Conservation (phyloP, 1,140 invertebrate genomes). For the Panulirus ornatus region DNA sequence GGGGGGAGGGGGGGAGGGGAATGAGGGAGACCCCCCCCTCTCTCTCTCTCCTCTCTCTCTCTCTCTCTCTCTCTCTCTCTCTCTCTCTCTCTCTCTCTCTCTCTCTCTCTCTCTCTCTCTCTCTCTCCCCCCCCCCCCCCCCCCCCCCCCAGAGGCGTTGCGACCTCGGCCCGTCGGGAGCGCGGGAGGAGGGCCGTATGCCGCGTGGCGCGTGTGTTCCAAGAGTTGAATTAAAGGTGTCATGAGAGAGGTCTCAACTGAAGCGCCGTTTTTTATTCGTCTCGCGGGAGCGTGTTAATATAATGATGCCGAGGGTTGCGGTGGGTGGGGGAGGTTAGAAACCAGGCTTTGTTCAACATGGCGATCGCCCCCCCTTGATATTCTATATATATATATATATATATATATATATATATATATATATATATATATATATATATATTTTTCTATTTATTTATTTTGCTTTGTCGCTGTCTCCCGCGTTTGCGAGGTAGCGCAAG, state of each 20-base stretch:
- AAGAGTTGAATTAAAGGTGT: conserved; percentile 48
- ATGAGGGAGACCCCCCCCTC: too few relatives aligned
- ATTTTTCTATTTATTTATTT: neutral
- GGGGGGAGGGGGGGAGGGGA: too few relatives aligned
- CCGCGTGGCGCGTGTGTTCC: neutral
- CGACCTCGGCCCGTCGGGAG: neutral
- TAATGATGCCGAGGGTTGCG: conserved; percentile 42
- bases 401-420: neutral
- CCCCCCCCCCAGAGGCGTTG: too few relatives aligned
- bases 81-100: too few relatives aligned
- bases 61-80: too few relatives aligned
- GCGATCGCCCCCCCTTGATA: neutral
- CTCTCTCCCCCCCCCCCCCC: too few relatives aligned
- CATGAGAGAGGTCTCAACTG: conserved; percentile 31
- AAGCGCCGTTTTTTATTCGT: conserved; percentile 42
- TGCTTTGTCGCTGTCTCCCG: too few relatives aligned
- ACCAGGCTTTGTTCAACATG: conserved; percentile 40
- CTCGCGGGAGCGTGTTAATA: conserved; percentile 45
- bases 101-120: too few relatives aligned
- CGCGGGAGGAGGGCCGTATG: neutral
- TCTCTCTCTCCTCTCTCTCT: too few relatives aligned
- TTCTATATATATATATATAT: neutral
- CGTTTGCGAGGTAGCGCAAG: too few relatives aligned
- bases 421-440: conserved; percentile 20
- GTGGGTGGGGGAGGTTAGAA: too few relatives aligned